Evolutionary conservation across 2,888 invertebrate species (phyloP), one percentile per base, ranked within the genome.

Genomic region (Gymnoscelis rufifasciata): DNA sequence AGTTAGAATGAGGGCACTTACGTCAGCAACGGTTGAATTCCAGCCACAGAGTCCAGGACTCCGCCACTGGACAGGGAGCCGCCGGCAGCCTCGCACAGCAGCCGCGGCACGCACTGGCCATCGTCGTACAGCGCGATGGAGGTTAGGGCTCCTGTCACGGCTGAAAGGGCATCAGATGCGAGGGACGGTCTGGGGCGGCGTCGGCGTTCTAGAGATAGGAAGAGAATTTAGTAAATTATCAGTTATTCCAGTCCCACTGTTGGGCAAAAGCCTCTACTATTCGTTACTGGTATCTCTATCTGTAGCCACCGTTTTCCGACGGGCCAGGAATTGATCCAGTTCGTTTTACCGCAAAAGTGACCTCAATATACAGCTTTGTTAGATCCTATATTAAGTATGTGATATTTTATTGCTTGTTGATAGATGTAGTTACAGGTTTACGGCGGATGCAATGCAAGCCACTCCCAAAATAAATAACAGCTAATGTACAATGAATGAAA

Each of bases 1-100:
- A 19, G 5, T 7, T 13, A 7, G 8, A 8, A 7, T 8, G 7
- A 27, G n/a, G n/a, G n/a, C 30, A 38, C 91, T 88, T 74, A 93
- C 93, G 90, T 87, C 29, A 92, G 62, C 46, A 93, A 70, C 0
- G 92, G 90, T 38, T 89, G 89, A 56, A 90, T 62, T 36, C 88
- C 84, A 28, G 89, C 60, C 27, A 81, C 66, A 2, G 79, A 83
- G 60, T 81, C 86, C 56, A 75, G 50, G 53, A 87, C 56, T 48
- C 65, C 54, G 0, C 66, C 59, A 0, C 71, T 60, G 1, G 61
- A 68, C 1, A 73, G 53, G 13, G 66, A 57, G 38, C 86, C 80
- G 62, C 91, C 81, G 38, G 94, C 92, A 41, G 94, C 90, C 76
- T 95, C 95, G 67, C 95, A 95, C 52, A 95, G 84, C 59, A 95